Conservation (phyloP, 2,888 invertebrate genomes). For the Calephelis perditalis region DNA sequence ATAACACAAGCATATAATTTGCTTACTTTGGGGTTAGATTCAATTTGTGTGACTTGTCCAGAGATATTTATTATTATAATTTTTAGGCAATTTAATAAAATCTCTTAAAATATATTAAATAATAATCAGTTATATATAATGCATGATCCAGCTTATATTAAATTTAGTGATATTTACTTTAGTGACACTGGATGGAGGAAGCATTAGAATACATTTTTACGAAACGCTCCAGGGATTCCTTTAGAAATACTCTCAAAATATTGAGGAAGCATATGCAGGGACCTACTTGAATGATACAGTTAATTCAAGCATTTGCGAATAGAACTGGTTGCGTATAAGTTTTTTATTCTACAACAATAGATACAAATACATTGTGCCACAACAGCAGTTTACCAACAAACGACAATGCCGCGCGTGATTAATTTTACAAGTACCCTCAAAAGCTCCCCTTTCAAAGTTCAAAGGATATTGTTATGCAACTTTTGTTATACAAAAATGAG, state of each 20-base stretch:
- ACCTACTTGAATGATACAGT: not conserved
- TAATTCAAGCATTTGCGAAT: conserved; percentile 41
- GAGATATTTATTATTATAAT: too few species aligned
- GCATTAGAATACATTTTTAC: too few species aligned
- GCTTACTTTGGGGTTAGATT: too few species aligned
- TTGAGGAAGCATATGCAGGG: not conserved
- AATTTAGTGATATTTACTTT: too few species aligned
- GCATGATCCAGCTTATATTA: too few species aligned
- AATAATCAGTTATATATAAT: too few species aligned
- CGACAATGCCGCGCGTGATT: conserved; percentile 63
- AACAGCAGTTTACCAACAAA: conserved; percentile 69
- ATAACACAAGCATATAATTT: too few species aligned
- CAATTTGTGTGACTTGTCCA: too few species aligned
- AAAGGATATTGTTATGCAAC: conserved; percentile 8
- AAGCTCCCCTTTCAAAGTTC: conserved; percentile 19
- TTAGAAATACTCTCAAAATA: not conserved
- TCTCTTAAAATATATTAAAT: too few species aligned
- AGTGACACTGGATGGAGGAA: too few species aligned
- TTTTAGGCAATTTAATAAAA: too few species aligned
- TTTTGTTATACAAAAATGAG: conserved; percentile 1
- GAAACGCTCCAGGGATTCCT: too few species aligned
- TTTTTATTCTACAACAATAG: conserved; percentile 42
- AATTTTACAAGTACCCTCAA: conserved; percentile 53
- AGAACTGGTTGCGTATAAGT: conserved; percentile 48
- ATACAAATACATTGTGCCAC: conserved; percentile 48